These are phyloP conservation scores for Melipona beecheii DNA, from an alignment of 2,888 invertebrate species.

Conservation along the genomic window DNA sequence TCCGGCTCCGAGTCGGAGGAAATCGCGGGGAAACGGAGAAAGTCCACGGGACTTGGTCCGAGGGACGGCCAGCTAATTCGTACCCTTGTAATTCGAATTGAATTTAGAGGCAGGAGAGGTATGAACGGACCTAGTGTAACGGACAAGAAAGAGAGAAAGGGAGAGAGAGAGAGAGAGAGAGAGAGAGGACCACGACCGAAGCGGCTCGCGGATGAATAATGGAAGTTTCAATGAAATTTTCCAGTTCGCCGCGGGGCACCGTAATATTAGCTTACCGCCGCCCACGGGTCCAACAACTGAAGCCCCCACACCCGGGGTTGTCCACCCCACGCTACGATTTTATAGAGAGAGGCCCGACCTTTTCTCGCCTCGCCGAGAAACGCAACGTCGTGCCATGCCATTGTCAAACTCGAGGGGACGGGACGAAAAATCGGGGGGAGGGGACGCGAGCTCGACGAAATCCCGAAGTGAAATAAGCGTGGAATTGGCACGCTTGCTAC, in stretches of 20 bases:
- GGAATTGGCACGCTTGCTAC: slow-evolving; percentile 3
- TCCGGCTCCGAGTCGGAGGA: slow-evolving; percentile 3
- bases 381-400: slow-evolving; percentile 24
- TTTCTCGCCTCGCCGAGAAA: slow-evolving; percentile 61
- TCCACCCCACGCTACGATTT: slow-evolving; percentile 58
- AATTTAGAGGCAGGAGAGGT: slow-evolving; percentile 70
- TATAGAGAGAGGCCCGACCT: slow-evolving; percentile 39
- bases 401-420: slow-evolving; percentile 21
- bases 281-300: slow-evolving; percentile 61
- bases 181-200: slow-evolving; percentile 37
- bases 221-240: slow-evolving; percentile 84
- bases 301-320: slow-evolving; percentile 63
- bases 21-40: slow-evolving; percentile 39
- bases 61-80: slow-evolving; percentile 72
- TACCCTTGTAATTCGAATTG: slow-evolving; percentile 79
- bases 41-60: slow-evolving; percentile 12
- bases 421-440: not conserved
- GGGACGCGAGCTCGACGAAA: not conserved
- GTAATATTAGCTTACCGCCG: slow-evolving; percentile 81
- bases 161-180: no score
- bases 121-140: slow-evolving; percentile 30
- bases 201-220: slow-evolving; percentile 81
- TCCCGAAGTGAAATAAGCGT: slow-evolving; percentile 28
- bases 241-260: slow-evolving; percentile 83
- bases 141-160: slow-evolving; percentile 17